phyloP scores from a whole-genome alignment of 2,797 vertebrate genomes.

The Cryptoblepharus egeriae region DNA sequence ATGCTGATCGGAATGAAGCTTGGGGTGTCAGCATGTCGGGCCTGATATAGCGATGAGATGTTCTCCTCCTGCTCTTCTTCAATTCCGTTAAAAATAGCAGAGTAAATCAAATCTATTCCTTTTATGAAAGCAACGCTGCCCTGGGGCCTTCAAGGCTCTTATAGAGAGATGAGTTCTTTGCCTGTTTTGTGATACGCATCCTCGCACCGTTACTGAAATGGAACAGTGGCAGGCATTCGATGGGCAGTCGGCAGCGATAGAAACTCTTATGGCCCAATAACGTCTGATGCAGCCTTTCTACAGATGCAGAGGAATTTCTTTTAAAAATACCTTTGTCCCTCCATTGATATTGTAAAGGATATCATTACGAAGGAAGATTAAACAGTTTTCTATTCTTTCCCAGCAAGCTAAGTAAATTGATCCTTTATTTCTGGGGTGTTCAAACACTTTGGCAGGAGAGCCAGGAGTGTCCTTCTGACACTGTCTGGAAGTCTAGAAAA shows the following conservation, averaged over 20 bases:
- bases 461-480: too few relatives aligned
- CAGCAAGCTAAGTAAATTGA: background rate
- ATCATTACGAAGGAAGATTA: background rate
- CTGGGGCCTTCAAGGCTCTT: conserved; percentile 60
- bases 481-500: too few relatives aligned
- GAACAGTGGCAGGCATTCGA: conserved; percentile 47
- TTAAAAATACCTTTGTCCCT: background rate
- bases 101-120: conserved; percentile 61
- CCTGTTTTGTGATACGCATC: conserved; percentile 61
- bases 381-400: background rate
- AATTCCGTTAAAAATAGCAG: conserved; percentile 64
- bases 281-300: background rate
- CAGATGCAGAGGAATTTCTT: background rate
- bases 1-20: conserved; percentile 9
- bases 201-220: conserved; percentile 55
- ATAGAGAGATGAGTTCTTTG: conserved; percentile 51
- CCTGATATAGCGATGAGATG: conserved; percentile 55
- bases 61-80: conserved; percentile 40
- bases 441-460: too few relatives aligned
- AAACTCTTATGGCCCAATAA: background rate
- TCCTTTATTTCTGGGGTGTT: too few relatives aligned
- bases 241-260: background rate
- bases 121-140: conserved; percentile 58
- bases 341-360: background rate
- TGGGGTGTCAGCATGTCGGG: background rate